Evolutionary conservation across 2,888 invertebrate genomes (phyloP).

Genomic region (Agrotis clavis): DNA sequence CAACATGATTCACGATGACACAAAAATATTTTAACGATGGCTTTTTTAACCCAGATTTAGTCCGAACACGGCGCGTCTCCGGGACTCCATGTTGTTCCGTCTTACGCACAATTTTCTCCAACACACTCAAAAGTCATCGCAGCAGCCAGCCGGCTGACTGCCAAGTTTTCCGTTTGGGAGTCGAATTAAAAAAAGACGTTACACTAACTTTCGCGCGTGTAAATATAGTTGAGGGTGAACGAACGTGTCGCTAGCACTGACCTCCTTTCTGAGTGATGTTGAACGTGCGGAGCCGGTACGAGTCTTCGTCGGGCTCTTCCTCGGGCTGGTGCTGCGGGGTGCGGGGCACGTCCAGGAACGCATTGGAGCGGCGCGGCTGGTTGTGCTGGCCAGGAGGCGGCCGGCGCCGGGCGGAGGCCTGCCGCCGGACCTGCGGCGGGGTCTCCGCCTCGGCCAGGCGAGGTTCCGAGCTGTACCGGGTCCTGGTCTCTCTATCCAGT

Average conservation of each 20-base stretch:
- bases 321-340: conserved; percentile 82
- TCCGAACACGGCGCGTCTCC: conserved; percentile 59
- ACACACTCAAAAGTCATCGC: conserved; percentile 71
- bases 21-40: conserved; percentile 78
- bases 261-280: conserved; percentile 97
- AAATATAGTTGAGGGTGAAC: conserved; percentile 85
- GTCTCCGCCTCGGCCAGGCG: conserved; percentile 93
- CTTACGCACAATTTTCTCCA: conserved; percentile 62
- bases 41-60: conserved; percentile 75
- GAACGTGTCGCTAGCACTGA: conserved; percentile 86
- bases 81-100: conserved; percentile 63
- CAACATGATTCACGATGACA: conserved; percentile 81
- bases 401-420: conserved; percentile 91
- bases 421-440: conserved; percentile 92
- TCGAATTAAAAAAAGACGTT: conserved; percentile 80
- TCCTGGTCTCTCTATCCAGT: conserved; percentile 89
- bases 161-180: conserved; percentile 81
- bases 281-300: conserved; percentile 97
- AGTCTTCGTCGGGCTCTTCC: conserved; percentile 95
- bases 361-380: conserved; percentile 92
- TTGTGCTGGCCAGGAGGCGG: conserved; percentile 86
- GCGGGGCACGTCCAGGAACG: conserved; percentile 93
- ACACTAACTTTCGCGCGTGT: conserved; percentile 77
- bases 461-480: conserved; percentile 93
- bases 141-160: conserved; percentile 75